These are phyloP conservation scores for Paralvinella palmiformis DNA, from an alignment of 1,140 invertebrate genomes.

Conservation along the genomic window DNA sequence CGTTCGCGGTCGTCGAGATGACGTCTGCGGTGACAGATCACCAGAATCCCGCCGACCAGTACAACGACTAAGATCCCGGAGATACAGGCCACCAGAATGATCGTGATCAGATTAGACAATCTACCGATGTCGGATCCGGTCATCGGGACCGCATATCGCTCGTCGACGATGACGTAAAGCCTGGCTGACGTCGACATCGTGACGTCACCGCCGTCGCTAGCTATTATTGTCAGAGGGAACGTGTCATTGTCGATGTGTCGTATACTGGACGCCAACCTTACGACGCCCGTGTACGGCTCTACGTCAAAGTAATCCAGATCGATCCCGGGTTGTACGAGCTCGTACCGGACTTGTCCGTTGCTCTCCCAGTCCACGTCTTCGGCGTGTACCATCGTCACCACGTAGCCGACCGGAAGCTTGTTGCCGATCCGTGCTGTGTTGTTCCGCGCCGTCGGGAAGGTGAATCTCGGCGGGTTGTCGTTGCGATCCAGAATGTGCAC, in stretches of 20 bases:
- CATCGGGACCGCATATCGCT: neutral
- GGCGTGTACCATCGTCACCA: constrained; percentile 12
- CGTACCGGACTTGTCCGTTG: neutral
- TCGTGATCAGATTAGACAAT: neutral
- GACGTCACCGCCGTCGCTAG: constrained; percentile 11
- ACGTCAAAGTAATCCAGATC: constrained; percentile 6
- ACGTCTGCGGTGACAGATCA: neutral
- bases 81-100: neutral
- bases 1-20: neutral
- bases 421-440: constrained; percentile 27
- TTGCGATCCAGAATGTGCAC: no score
- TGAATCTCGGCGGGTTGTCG: constrained; percentile 14
- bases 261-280: constrained; percentile 3
- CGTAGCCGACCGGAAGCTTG: constrained; percentile 21
- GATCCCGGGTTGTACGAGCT: no score
- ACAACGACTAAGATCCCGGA: constrained; percentile 1
- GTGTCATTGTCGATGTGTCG: neutral
- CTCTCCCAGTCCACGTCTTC: neutral
- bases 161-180: constrained; percentile 4
- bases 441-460: constrained; percentile 1
- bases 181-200: neutral
- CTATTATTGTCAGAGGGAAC: constrained; percentile 7
- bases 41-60: neutral
- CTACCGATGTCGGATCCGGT: neutral
- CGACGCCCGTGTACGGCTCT: constrained; percentile 2